Base-by-base conservation (phyloP, 2,113 vertebrate genomes). In the Tricholaema leucomelas region DNA sequence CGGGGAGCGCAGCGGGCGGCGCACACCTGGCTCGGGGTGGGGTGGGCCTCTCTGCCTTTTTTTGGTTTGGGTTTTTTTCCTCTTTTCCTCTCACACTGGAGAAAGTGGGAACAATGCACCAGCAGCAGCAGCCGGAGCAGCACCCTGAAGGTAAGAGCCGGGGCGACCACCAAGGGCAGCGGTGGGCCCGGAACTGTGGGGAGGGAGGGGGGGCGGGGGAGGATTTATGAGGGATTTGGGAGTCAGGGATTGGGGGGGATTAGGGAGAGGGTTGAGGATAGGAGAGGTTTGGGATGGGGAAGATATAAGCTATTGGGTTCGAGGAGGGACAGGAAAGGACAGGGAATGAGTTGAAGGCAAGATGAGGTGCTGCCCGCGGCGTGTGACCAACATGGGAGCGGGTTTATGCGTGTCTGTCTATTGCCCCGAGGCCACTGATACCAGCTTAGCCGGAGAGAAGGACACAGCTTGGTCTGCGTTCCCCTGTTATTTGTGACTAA, bases 51-150 rank as follows among this genome's bases (percentile, higher is more conserved):
- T 86, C 84, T 90, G 91, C 90, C 79, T 64, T 75, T 67, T 71
- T 63, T 52, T 24, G 21, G 6, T 38, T 48, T 46, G 9, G 17
- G 12, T 33, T 42, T 79, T 78, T 74, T 84, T 42, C 31, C 1
- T 86, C 74, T 60, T 85, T 87, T 71, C 77, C 69, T 65, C 59
- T 24, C 64, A 19, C 83, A 17, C 92, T 60, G 96, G 90, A 96
- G 94, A 94, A 96, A 97, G 97, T 96, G 96, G 93, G 96, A 97
- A 97, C 94, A 92, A 98, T 98, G 97, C 96, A 97, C 88, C 97
- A 97, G 79, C 97, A 97, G 70, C 97, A 97, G 96, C 97, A 96
- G 96, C 96, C 95, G 93, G 95, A 94, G 96, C 97, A 96, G 95
- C 97, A 90, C 96, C 94, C 96, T 81, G 97, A 97, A 86, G 97